These are phyloP conservation scores for Bombylius major DNA, from an alignment of 2,888 invertebrate species.

Conservation along the genomic window DNA sequence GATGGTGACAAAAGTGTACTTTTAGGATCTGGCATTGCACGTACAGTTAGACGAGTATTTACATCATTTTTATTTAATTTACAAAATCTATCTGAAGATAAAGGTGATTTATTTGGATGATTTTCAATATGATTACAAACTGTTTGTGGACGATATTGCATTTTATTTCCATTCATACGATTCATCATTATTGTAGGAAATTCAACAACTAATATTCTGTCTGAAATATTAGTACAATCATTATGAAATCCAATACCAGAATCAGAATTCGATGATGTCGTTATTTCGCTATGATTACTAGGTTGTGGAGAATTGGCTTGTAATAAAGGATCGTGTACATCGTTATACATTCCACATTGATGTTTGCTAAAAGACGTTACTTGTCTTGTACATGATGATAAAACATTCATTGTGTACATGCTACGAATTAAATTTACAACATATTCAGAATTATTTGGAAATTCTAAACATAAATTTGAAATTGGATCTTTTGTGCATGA, in stretches of 20 bases:
- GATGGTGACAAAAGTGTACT: conserved; percentile 16
- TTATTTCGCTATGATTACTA: conserved; percentile 66
- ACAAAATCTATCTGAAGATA: background rate
- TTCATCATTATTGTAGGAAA: conserved; percentile 40
- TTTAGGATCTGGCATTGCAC: conserved; percentile 52
- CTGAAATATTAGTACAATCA: conserved; percentile 72
- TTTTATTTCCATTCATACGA: conserved; percentile 11
- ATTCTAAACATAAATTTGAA: conserved; percentile 72
- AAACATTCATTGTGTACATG: conserved; percentile 52
- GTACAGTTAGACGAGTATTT: conserved; percentile 42
- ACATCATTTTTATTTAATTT: conserved; percentile 19
- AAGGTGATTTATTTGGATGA: background rate
- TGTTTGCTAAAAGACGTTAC: conserved; percentile 5
- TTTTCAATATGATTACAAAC: conserved; percentile 26
- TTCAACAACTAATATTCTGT: conserved; percentile 65
- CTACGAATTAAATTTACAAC: conserved; percentile 59
- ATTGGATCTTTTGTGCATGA: conserved; percentile 70
- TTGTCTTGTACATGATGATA: conserved; percentile 22
- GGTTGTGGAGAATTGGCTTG: conserved; percentile 70
- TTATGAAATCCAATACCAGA: conserved; percentile 91
- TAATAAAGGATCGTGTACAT: conserved; percentile 14
- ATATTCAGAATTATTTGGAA: conserved; percentile 73
- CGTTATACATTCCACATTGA: conserved; percentile 19
- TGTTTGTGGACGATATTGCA: conserved; percentile 23
- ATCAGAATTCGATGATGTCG: conserved; percentile 83